phyloP scores from a whole-genome alignment of 2,113 vertebrate genomes.

The Paramisgurnus dabryanus region DNA sequence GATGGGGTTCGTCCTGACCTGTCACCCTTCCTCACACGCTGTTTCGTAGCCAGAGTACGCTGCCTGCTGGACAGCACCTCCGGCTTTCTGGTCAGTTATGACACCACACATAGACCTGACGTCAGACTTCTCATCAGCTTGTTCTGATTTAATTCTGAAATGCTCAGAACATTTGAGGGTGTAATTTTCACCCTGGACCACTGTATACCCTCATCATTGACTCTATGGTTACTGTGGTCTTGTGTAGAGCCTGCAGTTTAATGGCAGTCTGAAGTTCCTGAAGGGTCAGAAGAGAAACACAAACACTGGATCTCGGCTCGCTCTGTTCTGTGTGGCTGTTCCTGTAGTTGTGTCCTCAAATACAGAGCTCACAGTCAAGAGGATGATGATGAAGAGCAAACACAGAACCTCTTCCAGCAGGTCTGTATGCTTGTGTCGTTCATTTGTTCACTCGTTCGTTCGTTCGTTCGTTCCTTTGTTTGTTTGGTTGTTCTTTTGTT shows the following conservation, averaged over 20 bases:
- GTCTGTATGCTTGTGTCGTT: slow-evolving; percentile 14
- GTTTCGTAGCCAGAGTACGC: slow-evolving; percentile 81
- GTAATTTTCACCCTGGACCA: too few species aligned
- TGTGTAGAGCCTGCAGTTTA: slow-evolving; percentile 84
- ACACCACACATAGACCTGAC: background rate
- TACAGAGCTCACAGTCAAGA: slow-evolving; percentile 75
- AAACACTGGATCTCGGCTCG: slow-evolving; percentile 75
- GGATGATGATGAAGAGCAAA: slow-evolving; percentile 71
- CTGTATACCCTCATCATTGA: too few species aligned
- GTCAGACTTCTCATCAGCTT: too few species aligned
- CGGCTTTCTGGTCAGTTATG: slow-evolving; percentile 82
- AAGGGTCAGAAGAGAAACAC: slow-evolving; percentile 83
- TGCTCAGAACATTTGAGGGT: too few species aligned
- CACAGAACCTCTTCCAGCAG: slow-evolving; percentile 63
- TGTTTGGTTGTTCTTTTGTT: background rate
- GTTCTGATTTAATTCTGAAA: too few species aligned
- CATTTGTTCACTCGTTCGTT: background rate
- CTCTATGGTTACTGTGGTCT: background rate
- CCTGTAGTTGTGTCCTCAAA: slow-evolving; percentile 77
- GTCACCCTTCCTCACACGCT: slow-evolving; percentile 81
- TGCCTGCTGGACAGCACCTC: slow-evolving; percentile 87
- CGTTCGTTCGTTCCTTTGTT: background rate
- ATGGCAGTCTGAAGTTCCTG: slow-evolving; percentile 85
- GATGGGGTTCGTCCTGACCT: slow-evolving; percentile 69
- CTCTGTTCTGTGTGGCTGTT: slow-evolving; percentile 81